These are phyloP conservation scores for Lepidurus packardi DNA, from an alignment of 1,140 invertebrate genomes.

Conservation along the genomic window DNA sequence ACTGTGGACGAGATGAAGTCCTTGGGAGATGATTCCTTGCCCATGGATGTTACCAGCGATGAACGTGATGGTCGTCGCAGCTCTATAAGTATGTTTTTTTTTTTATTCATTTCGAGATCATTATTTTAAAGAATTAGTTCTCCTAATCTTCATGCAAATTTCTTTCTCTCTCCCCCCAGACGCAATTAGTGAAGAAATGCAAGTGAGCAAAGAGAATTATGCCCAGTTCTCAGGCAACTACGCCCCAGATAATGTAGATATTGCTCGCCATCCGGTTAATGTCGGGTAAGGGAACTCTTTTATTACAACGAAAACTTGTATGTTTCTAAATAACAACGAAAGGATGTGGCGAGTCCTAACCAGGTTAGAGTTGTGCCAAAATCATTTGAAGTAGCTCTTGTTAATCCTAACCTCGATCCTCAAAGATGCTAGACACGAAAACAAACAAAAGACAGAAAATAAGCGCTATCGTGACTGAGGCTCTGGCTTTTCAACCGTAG, in stretches of 20 bases:
- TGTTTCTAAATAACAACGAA: not conserved
- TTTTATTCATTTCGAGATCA: conserved; percentile 12
- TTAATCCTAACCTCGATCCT: not conserved
- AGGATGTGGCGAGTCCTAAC: not conserved
- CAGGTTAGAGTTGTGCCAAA: not conserved
- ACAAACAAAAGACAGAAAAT: not conserved
- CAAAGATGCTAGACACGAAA: not conserved
- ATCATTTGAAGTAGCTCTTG: too few species aligned
- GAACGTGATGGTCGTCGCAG: conserved; percentile 64
- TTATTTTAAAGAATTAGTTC: not conserved
- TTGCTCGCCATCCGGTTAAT: conserved; percentile 72
- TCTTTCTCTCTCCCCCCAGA: not conserved
- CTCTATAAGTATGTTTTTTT: conserved; percentile 41
- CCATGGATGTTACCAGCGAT: conserved; percentile 84
- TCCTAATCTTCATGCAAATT: not conserved
- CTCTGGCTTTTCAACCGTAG: not conserved
- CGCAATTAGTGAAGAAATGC: conserved; percentile 27
- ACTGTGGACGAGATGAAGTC: conserved; percentile 93
- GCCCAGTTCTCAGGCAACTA: conserved; percentile 47
- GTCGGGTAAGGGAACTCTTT: conserved; percentile 65
- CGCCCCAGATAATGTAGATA: conserved; percentile 79
- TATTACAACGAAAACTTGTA: conserved; percentile 3
- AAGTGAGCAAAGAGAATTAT: conserved; percentile 46
- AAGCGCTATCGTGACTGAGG: not conserved
- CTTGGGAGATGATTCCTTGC: conserved; percentile 83